A percentile compares a stretch with the other conserved stretches of the same genome.
phyloP scores from a whole-genome alignment of 2,113 vertebrate genomes.

The Psettodes erumei region DNA sequence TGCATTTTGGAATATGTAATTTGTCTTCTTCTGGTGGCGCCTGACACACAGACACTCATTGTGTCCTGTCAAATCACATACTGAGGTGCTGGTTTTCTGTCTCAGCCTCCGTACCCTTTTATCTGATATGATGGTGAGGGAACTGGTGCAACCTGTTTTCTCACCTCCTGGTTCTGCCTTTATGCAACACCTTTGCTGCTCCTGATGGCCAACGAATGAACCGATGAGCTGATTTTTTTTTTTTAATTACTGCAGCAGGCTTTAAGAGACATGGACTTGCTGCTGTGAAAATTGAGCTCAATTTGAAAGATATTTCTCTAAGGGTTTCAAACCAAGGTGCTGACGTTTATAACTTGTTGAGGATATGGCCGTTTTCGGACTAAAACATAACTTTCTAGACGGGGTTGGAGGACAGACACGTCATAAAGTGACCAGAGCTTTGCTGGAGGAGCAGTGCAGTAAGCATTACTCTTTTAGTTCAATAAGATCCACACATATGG shows the following conservation, averaged over 20 bases:
- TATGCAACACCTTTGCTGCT: slow-evolving; percentile 25
- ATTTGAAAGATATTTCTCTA: slow-evolving; percentile 10
- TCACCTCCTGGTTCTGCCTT: slow-evolving; percentile 22
- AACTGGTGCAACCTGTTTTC: slow-evolving; percentile 69
- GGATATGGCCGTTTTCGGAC: not conserved
- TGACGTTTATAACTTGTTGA: not conserved
- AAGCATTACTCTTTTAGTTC: not conserved
- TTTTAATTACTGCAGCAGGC: slow-evolving; percentile 11
- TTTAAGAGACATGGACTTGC: slow-evolving; percentile 13
- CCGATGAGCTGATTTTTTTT: not conserved
- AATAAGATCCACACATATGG: not conserved
- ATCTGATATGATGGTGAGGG: slow-evolving; percentile 37
- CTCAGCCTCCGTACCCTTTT: slow-evolving; percentile 27
- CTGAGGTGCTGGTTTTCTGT: slow-evolving; percentile 6
- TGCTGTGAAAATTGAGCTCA: not conserved
- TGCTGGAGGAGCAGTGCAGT: not conserved
- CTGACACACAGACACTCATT: not conserved
- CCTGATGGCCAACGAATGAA: slow-evolving; percentile 4
- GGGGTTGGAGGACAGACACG: not conserved
- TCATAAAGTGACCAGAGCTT: not conserved
- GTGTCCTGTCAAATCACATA: slow-evolving; percentile 22
- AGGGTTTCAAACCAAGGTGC: not conserved
- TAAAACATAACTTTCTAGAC: not conserved
- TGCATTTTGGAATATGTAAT: not conserved
- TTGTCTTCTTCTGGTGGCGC: not conserved